Conservation (phyloP, 1,140 invertebrate genomes). For the Eueides isabella region DNA sequence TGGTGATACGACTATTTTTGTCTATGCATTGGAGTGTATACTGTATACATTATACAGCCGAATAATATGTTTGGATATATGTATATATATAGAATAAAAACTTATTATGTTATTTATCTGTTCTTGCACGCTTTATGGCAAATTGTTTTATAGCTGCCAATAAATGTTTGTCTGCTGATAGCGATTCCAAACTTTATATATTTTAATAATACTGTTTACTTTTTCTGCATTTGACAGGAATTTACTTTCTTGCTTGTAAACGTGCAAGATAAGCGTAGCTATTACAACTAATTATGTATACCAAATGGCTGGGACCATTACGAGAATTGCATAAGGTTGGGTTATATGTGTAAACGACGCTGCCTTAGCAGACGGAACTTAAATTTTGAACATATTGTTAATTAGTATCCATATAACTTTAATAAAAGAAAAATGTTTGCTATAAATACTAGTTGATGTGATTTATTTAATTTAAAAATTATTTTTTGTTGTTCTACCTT, state of each 20-base stretch:
- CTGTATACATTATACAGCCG: neutral
- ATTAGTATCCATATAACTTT: too few relatives aligned
- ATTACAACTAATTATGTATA: neutral
- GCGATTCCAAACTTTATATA: conserved; percentile 1
- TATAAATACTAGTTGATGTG: too few relatives aligned
- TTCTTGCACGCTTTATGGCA: conserved; percentile 1
- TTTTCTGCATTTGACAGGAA: neutral
- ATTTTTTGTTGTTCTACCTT: too few relatives aligned
- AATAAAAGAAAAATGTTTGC: too few relatives aligned
- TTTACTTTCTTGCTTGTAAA: neutral
- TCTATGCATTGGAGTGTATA: neutral
- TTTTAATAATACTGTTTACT: conserved; percentile 5
- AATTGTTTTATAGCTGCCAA: conserved; percentile 15
- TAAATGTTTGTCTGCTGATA: conserved; percentile 17
- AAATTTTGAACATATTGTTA: too few relatives aligned
- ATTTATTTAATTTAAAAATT: too few relatives aligned
- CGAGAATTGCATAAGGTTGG: neutral
- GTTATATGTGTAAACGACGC: neutral
- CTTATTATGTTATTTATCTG: conserved; percentile 17
- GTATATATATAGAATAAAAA: neutral
- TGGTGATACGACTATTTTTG: conserved; percentile 26
- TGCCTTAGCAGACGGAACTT: too few relatives aligned
- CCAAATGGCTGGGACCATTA: neutral
- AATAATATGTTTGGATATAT: neutral
- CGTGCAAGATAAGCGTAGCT: neutral